These are phyloP conservation scores for Chrysomela aeneicollis DNA, from an alignment of 2,888 invertebrate genomes.

Conservation along the genomic window DNA sequence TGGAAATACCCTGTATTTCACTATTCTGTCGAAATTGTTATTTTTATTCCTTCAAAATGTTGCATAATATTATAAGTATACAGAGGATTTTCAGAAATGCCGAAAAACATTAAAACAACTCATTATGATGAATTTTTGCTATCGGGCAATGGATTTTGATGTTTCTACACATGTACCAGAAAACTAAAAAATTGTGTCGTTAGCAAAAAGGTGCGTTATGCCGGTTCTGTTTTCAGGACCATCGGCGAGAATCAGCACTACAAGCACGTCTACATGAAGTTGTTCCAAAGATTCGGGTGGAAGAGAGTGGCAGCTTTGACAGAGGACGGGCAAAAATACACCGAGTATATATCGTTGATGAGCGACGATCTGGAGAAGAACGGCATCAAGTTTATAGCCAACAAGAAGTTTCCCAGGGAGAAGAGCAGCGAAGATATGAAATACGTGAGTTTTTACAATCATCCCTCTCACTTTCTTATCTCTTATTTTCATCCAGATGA, in stretches of 20 bases:
- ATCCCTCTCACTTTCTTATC: not conserved
- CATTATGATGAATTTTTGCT: no score
- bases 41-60: no score
- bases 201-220: no score
- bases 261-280: slow-evolving; percentile 70
- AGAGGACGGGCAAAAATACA: slow-evolving; percentile 81
- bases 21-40: no score
- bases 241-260: slow-evolving; percentile 80
- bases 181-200: no score
- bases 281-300: slow-evolving; percentile 72
- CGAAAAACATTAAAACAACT: no score
- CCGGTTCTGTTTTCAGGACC: slow-evolving; percentile 67
- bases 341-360: slow-evolving; percentile 77
- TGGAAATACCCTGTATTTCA: no score
- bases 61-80: no score
- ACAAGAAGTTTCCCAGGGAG: slow-evolving; percentile 73
- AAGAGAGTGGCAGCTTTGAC: slow-evolving; percentile 77
- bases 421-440: slow-evolving; percentile 66
- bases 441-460: slow-evolving; percentile 62
- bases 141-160: no score
- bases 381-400: slow-evolving; percentile 71
- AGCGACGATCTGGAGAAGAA: slow-evolving; percentile 70
- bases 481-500: no score
- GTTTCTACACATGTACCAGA: no score
- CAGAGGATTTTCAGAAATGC: no score